Conservation (phyloP, 2,113 vertebrate species). For the Scomber colias region DNA sequence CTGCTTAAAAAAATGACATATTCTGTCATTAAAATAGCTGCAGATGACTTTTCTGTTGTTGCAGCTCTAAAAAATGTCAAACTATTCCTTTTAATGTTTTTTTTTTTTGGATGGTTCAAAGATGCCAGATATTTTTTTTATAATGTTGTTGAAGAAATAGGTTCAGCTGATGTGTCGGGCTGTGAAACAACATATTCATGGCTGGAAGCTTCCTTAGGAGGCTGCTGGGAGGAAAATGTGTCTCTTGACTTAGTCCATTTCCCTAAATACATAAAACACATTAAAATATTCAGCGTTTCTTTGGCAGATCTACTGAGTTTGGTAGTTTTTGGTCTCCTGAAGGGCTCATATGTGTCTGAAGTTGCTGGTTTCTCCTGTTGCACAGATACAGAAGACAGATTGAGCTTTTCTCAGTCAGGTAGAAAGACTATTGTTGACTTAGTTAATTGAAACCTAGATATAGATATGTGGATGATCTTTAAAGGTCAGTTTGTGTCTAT, state of each 20-base stretch:
- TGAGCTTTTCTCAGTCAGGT: neutral
- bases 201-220: neutral
- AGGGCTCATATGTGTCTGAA: neutral
- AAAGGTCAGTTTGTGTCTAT: constrained; percentile 14
- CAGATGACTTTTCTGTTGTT: too few relatives aligned
- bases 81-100: too few relatives aligned
- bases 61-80: too few relatives aligned
- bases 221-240: neutral
- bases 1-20: too few relatives aligned
- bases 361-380: too few relatives aligned
- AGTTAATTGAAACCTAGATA: constrained; percentile 23
- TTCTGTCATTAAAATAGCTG: too few relatives aligned
- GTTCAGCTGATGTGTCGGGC: too few relatives aligned
- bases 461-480: neutral
- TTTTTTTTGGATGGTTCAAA: too few relatives aligned
- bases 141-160: too few relatives aligned
- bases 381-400: neutral
- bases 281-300: neutral
- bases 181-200: neutral
- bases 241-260: neutral
- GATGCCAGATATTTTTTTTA: too few relatives aligned
- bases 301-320: neutral
- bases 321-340: neutral
- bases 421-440: neutral
- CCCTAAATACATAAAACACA: neutral